Conservation (phyloP, 1,140 invertebrate species). For the Ooceraea biroi region DNA sequence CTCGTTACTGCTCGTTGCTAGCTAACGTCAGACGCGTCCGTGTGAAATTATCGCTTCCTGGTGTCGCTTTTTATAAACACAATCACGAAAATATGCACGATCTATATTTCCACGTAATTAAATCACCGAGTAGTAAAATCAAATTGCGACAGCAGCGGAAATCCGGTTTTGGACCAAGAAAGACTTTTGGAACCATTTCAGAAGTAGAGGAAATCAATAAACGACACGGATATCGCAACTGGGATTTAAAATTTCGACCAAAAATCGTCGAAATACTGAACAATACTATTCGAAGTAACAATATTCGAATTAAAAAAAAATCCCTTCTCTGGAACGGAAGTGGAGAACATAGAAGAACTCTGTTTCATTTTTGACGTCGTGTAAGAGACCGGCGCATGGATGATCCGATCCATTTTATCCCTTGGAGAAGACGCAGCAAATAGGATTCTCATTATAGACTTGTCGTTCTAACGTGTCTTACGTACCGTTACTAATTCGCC, state of each 20-base stretch:
- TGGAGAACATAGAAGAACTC: no score
- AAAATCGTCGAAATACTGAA: no score
- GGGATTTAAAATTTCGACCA: no score
- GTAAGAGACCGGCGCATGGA: not conserved
- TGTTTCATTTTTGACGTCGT: not conserved
- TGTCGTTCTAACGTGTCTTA: conserved; percentile 48
- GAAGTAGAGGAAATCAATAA: not conserved
- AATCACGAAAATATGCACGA: not conserved
- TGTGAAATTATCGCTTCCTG: conserved; percentile 61
- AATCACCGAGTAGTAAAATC: not conserved
- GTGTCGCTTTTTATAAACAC: conserved; percentile 41
- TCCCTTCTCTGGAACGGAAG: not conserved
- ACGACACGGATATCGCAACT: not conserved
- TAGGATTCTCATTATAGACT: conserved; percentile 47
- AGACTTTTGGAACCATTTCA: conserved; percentile 1
- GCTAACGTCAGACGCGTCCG: conserved; percentile 68
- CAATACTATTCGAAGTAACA: not conserved
- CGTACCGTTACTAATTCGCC: conserved; percentile 59
- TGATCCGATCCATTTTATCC: no score
- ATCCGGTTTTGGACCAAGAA: not conserved
- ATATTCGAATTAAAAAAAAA: not conserved
- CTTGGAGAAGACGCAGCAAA: not conserved
- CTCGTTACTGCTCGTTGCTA: conserved; percentile 66
- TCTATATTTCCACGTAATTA: not conserved
- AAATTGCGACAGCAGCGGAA: not conserved